phyloP scores from a whole-genome alignment of 2,888 invertebrate genomes.

The Aproaerema taeniolella region DNA sequence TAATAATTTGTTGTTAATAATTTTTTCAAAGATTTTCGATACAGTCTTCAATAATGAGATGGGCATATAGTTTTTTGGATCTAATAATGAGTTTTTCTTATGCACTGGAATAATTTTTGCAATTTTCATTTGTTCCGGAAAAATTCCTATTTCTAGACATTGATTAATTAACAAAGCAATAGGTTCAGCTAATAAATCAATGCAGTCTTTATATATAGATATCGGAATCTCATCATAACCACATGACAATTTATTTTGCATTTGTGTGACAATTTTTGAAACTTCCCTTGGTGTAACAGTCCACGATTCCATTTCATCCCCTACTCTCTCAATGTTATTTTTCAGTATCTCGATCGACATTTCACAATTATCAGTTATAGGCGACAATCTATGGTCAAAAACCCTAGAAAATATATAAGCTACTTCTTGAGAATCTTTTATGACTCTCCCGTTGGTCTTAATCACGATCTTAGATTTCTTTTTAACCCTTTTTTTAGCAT shows the following conservation, averaged over 20 bases:
- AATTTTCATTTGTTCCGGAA: slow-evolving; percentile 2
- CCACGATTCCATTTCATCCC: not conserved
- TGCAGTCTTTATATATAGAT: not conserved
- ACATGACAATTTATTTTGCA: slow-evolving; percentile 1
- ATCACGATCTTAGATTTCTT: not conserved
- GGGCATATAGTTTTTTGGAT: slow-evolving; percentile 5
- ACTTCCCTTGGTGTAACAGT: not conserved
- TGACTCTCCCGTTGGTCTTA: not conserved
- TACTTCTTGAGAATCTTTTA: not conserved
- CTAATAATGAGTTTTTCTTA: not conserved
- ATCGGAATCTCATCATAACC: slow-evolving; percentile 4
- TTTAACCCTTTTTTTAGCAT: not conserved
- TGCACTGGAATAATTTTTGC: slow-evolving; percentile 2
- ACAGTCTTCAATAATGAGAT: slow-evolving; percentile 1
- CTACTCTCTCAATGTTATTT: not conserved
- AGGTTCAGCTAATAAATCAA: not conserved
- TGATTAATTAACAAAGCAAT: not conserved
- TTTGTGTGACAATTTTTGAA: not conserved
- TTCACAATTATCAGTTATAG: too few species aligned
- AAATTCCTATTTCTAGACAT: not conserved
- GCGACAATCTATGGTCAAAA: not conserved
- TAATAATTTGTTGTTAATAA: not conserved
- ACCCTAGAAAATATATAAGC: not conserved
- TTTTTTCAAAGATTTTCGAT: slow-evolving; percentile 2
- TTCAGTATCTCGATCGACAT: not conserved